Base-by-base conservation (phyloP, 1,140 invertebrate genomes). In the Trialeurodes vaporariorum region DNA sequence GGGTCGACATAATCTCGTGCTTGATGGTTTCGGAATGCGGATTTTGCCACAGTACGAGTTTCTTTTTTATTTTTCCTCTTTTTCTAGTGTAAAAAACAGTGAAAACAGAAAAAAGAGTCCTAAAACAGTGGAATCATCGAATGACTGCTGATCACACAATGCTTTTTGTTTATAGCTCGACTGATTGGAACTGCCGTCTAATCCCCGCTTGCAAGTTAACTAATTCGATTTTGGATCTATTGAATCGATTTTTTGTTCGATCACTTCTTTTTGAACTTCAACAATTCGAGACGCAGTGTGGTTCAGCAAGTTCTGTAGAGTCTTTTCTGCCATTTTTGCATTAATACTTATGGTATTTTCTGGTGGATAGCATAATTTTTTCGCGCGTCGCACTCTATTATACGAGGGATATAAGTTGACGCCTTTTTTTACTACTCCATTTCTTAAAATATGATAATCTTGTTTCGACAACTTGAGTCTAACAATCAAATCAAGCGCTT, bases 291-390 rank as follows among this genome's bases (percentile, higher is more conserved):
- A 13, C 24, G 27, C 13, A 2, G 61, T 9, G n/a, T 62, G 61
- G 27, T 24, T 22, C 27, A 62, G 27, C 23, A 62, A 62, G 17
- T 62, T 62, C 17, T 62, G 61, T 24, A 25, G 61, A 9, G 61
- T 13, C 25, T 26, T 12, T 12, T 24, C 17, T 9, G 61, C 61
- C 27, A 26, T 62, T 24, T 13, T 26, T 62, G 25, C 61, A 62
- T 22, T 62, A 62, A 62, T 62, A 26, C 27, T 26, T 62, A 62
- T 62, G 61, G n/a, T n/a, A n/a, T n/a, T n/a, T n/a, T n/a, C n/a
- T n/a, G n/a, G n/a, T n/a, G n/a, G n/a, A n/a, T n/a, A n/a, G n/a
- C n/a, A n/a, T n/a, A n/a, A n/a, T n/a, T n/a, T n/a, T n/a, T n/a
- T n/a, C n/a, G n/a, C n/a, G n/a, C n/a, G n/a, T n/a, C n/a, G n/a